Evolutionary conservation across 2,797 vertebrate genomes (phyloP), one percentile per base, ranked within the genome.

Genomic region (Karalla daura): DNA sequence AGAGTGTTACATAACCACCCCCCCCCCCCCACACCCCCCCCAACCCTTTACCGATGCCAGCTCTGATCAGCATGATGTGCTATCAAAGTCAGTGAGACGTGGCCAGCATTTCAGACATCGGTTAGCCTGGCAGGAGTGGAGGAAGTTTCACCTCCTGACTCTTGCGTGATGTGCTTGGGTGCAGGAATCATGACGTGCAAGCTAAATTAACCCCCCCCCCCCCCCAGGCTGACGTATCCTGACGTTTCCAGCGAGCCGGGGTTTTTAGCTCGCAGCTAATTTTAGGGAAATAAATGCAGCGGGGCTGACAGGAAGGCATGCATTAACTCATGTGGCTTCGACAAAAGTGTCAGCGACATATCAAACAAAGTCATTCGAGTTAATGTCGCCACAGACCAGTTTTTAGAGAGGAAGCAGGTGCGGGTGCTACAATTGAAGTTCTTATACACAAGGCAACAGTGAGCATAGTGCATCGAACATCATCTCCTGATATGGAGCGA

Each of bases 31-130:
- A n/a, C n/a, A n/a, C n/a, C n/a, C n/a, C n/a, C n/a, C n/a, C n/a
- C n/a, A n/a, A n/a, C n/a, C n/a, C n/a, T n/a, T n/a, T n/a, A n/a
- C 36, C 40, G 5, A 5, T 1, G 28, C 39, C 50, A 24, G 28
- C 52, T 69, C 50, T 27, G 17, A 77, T 71, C 60, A 53, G 65
- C 28, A 15, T 18, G 9, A 72, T 71, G 49, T 51, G 59, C n/a
- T n/a, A 63, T 78, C 50, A 46, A 52, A 81, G 53, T 35, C 64
- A 59, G 3, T 32, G 44, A 70, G 74, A 76, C 25, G 30, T 39
- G 47, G 66, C 30, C 54, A 44, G 45, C 65, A 52, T 74, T 68
- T 35, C 28, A 70, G 51, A 76, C 32, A 60, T 45, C 18, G 20
- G 52, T 58, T 41, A 37, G 37, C 27, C 36, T 12, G 30, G 44